phyloP scores from a whole-genome alignment of 2,888 invertebrate genomes.

The Parelbella ahira region DNA sequence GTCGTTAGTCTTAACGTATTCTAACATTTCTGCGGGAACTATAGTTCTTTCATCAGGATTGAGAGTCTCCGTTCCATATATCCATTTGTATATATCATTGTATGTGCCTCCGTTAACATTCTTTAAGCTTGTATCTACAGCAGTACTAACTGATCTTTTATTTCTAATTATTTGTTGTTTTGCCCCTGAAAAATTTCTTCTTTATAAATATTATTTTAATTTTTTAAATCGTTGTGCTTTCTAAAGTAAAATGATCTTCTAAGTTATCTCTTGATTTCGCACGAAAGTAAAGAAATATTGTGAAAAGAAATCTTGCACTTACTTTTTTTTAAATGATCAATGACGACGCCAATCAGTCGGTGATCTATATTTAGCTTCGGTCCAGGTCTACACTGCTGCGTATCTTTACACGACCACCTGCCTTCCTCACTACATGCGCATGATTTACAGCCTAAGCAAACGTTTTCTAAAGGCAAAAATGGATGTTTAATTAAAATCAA shows the following conservation, averaged over 20 bases:
- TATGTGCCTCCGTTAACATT: conserved; percentile 27
- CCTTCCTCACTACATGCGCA: conserved; percentile 44
- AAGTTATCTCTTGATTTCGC: too few relatives aligned
- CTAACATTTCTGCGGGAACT: conserved; percentile 16
- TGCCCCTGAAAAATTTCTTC: conserved; percentile 30
- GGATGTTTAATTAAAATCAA: too few relatives aligned
- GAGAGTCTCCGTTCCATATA: conserved; percentile 35
- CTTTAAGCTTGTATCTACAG: not conserved
- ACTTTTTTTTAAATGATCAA: conserved; percentile 42
- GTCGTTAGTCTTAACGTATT: not conserved
- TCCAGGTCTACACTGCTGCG: conserved; percentile 35
- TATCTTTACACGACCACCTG: conserved; percentile 43
- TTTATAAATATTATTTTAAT: too few relatives aligned
- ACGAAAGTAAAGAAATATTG: too few relatives aligned
- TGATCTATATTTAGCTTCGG: conserved; percentile 38
- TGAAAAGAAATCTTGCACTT: too few relatives aligned
- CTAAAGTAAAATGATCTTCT: too few relatives aligned
- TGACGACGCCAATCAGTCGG: conserved; percentile 36
- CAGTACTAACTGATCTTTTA: conserved; percentile 39
- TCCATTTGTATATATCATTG: conserved; percentile 40
- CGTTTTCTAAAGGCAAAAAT: conserved; percentile 51
- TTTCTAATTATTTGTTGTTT: conserved; percentile 24
- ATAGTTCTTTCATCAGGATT: conserved; percentile 10
- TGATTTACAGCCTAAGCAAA: conserved; percentile 45
- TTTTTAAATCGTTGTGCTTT: too few relatives aligned